These are phyloP conservation scores for Drosophila hawaiiensis DNA, from an alignment of 2,888 invertebrate genomes.

Conservation along the genomic window DNA sequence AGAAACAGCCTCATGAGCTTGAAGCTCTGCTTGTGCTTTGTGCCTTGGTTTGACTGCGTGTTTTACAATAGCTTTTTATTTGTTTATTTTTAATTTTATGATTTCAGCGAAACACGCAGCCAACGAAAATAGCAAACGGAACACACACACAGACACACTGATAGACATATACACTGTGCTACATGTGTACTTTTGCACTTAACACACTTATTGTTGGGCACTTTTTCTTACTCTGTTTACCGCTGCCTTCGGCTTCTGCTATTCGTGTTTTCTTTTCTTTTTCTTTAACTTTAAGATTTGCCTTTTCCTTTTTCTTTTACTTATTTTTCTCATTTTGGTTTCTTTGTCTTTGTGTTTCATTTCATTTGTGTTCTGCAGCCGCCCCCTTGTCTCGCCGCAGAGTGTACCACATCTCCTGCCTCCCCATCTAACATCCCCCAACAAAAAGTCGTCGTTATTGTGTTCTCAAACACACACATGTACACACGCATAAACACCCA, in stretches of 20 bases:
- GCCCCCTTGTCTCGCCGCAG: constrained; percentile 30
- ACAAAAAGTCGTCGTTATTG: constrained; percentile 61
- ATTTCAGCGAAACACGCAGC: constrained; percentile 63
- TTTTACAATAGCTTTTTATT: constrained; percentile 70
- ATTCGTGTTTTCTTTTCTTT: constrained; percentile 54
- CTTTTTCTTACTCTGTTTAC: constrained; percentile 37
- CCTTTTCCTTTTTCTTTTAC: constrained; percentile 26
- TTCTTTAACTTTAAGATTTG: constrained; percentile 56
- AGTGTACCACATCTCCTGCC: constrained; percentile 29
- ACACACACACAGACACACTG: constrained; percentile 8
- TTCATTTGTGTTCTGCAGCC: constrained; percentile 47
- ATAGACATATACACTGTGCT: constrained; percentile 37
- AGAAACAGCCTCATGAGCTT: constrained; percentile 14
- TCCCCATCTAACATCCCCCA: constrained; percentile 30
- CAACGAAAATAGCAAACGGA: constrained; percentile 46
- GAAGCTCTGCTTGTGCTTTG: constrained; percentile 9
- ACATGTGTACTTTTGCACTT: constrained; percentile 74
- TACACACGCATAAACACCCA: constrained; percentile 30
- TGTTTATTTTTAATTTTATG: constrained; percentile 79
- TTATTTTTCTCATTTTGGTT: constrained; percentile 26
- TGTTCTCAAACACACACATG: constrained; percentile 45
- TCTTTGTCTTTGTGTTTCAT: constrained; percentile 57
- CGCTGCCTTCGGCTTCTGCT: constrained; percentile 55
- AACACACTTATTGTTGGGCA: constrained; percentile 72
- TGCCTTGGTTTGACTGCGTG: constrained; percentile 44